Base-by-base conservation (phyloP, 2,113 vertebrate genomes). In the Castor canadensis region DNA sequence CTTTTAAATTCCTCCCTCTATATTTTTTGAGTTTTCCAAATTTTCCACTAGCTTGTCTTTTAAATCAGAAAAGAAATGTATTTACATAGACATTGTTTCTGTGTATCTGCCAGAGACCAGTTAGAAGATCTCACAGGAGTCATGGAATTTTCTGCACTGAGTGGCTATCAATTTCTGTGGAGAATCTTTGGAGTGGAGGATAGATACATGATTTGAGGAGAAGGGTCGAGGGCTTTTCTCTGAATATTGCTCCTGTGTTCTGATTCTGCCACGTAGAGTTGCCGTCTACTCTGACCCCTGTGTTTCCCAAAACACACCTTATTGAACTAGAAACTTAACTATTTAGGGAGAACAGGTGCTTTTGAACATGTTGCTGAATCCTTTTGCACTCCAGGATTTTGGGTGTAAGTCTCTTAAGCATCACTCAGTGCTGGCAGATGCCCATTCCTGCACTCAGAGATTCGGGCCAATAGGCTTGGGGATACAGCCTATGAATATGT, bases 101-200 rank as follows among this genome's bases (percentile, higher is more conserved):
- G 26, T 47, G 9, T 88, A 66, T 49, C 11, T 58, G 62, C 45
- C 26, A 49, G 52, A 58, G 67, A 9, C 6, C 52, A 96, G 24
- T n/a, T 80, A 93, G 87, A 94, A 69, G 92, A 88, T 84, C 84
- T 93, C 43, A 76, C 43, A 94, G 35, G 89, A 89, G 20, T 80
- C 45, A 62, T 54, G 40, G 49, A 49, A 56, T 69, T 90, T 60
- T 66, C 83, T 92, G 20, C 60, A 28, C 12, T 66, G 35, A 47
- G 38, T 71, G n/a, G 28, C 49, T 76, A 40, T 87, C 38, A 28
- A 6, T 9, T 80, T 88, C 35, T 38, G 30, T 47, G 45, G 24
- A 54, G 49, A 87, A 40, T 20, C 12, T 35, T 28, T 80, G 38
- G 28, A 62, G 3, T 93, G 56, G 35, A 75, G 17, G 16, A 73